Evolutionary conservation across 2,797 vertebrate genomes (phyloP).

Genomic region (Tiaroga cobitis): DNA sequence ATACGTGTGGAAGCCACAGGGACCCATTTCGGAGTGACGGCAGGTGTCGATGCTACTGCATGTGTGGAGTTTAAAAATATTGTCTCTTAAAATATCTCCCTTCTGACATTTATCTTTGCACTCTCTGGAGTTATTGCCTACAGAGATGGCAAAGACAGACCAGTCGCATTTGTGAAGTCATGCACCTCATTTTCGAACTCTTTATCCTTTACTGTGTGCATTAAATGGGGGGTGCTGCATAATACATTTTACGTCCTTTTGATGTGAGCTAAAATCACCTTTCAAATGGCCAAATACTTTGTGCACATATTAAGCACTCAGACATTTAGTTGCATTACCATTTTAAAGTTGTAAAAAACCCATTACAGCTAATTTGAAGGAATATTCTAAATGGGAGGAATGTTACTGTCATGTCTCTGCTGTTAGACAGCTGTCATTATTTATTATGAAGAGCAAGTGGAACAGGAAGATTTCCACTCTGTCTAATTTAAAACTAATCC

Average conservation of each 20-base stretch:
- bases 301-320: background rate
- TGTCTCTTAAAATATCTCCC: constrained; percentile 53
- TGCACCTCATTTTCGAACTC: constrained; percentile 12
- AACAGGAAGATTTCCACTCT: background rate
- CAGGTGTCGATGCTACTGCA: constrained; percentile 29
- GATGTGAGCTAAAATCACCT: constrained; percentile 11
- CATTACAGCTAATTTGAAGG: background rate
- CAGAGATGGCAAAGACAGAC: constrained; percentile 7
- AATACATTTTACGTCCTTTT: background rate
- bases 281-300: background rate
- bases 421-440: constrained; percentile 31
- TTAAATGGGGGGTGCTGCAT: background rate
- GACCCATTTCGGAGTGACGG: constrained; percentile 35
- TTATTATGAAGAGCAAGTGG: background rate
- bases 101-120: constrained; percentile 45
- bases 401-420: background rate
- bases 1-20: constrained; percentile 46
- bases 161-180: constrained; percentile 30
- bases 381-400: background rate
- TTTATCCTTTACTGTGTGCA: constrained; percentile 8
- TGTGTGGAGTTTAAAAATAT: constrained; percentile 55
- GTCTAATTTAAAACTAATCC: constrained; percentile 7
- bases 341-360: constrained; percentile 20
- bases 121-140: constrained; percentile 22
- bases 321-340: background rate